These are phyloP conservation scores for Syrmaticus mikado DNA, from an alignment of 2,113 vertebrate genomes.

Conservation along the genomic window DNA sequence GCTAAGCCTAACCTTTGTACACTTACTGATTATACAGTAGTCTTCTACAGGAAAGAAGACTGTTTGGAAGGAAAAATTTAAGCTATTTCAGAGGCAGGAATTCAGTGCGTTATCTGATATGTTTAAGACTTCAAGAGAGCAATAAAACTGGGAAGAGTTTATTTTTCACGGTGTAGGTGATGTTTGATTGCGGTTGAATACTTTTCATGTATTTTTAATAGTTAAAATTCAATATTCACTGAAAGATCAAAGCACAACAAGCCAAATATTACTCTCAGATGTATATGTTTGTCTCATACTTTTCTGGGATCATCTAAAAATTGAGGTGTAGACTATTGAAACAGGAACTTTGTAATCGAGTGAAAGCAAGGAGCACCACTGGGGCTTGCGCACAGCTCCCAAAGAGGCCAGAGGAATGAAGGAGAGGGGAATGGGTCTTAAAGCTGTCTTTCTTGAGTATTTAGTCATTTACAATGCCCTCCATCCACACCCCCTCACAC, in stretches of 20 bases:
- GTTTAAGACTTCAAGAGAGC: slow-evolving; percentile 42
- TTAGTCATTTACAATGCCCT: neutral
- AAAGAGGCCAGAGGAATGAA: neutral
- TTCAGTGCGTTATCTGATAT: neutral
- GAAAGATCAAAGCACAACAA: slow-evolving; percentile 63
- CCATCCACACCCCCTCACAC: neutral
- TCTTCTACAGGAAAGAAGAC: neutral
- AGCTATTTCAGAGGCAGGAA: neutral
- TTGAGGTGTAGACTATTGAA: neutral
- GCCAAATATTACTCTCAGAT: slow-evolving; percentile 57
- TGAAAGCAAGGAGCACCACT: neutral
- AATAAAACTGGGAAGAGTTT: slow-evolving; percentile 51
- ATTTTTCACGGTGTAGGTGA: slow-evolving; percentile 59
- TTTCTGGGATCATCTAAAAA: slow-evolving; percentile 36
- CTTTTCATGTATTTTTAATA: slow-evolving; percentile 70
- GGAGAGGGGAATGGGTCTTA: neutral
- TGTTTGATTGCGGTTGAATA: slow-evolving; percentile 54
- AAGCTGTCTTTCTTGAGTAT: neutral
- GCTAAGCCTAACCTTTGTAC: too few species aligned
- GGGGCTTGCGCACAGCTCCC: neutral
- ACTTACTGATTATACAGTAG: neutral
- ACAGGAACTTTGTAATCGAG: neutral
- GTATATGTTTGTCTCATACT: neutral
- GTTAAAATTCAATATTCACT: slow-evolving; percentile 69
- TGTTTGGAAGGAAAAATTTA: slow-evolving; percentile 21